phyloP scores from a whole-genome alignment of 2,797 vertebrate genomes.

The Clarias laeviceps region DNA sequence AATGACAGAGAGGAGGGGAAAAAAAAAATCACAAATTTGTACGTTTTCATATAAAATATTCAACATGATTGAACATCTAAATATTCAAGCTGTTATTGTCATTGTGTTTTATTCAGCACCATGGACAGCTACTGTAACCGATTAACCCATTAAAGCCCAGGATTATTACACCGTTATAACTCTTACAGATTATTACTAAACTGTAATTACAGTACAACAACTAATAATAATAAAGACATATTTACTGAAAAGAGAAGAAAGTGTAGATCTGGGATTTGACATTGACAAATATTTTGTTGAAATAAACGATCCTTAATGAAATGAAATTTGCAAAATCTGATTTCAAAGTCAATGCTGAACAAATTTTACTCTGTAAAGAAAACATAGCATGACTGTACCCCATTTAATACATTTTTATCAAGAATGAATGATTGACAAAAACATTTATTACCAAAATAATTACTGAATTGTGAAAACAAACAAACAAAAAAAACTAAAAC shows the following conservation, averaged over 20 bases:
- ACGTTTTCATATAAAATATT: not conserved
- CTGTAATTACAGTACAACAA: not conserved
- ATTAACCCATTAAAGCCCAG: not conserved
- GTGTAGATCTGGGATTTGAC: not conserved
- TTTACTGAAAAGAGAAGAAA: too few species aligned
- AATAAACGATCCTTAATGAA: not conserved
- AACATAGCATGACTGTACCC: not conserved
- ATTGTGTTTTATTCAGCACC: constrained; percentile 69
- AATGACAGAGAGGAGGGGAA: not conserved
- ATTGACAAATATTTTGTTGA: not conserved
- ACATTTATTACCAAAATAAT: not conserved
- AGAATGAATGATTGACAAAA: not conserved
- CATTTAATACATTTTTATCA: not conserved
- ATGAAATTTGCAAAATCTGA: not conserved
- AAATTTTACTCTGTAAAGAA: not conserved
- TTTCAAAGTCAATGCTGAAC: not conserved
- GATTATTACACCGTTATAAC: not conserved
- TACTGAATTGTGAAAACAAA: not conserved
- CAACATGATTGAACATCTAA: not conserved
- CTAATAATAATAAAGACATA: not conserved
- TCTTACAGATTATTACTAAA: not conserved
- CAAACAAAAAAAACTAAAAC: not conserved
- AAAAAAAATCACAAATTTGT: not conserved
- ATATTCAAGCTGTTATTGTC: not conserved
- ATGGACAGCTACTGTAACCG: constrained; percentile 65